Base-by-base conservation (phyloP, 2,888 invertebrate genomes). In the Imbricaverruca yamaguchii region DNA sequence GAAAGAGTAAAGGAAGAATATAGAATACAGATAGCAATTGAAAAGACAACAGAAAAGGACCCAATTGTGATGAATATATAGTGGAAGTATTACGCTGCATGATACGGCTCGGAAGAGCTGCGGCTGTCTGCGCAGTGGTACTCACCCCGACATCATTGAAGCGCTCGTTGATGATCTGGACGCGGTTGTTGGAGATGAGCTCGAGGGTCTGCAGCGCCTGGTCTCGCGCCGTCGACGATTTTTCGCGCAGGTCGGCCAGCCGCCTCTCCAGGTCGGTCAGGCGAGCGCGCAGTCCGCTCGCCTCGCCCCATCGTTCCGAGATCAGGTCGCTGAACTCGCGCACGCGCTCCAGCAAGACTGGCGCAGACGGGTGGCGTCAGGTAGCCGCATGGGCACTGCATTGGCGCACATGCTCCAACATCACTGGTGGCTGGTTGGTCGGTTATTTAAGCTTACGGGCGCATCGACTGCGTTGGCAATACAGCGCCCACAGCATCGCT, bases 101-200 rank as follows among this genome's bases (percentile, higher is more conserved):
- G 13, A 2, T 25, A 25, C 10, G 25, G 11, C 13, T 61, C 61
- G 18, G 61, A 4, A 18, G 61, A 18, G 23, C 61, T 18, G 18
- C 18, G 61, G 61, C 61, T 63, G 61, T 12, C 21, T 63, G 61
- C 18, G 67, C 4, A 39, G 7, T 7, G 25, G 15, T 18, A 74
- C 74, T 74, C 53, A 74, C 74, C 13, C 18, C 74, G 11, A 74
- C 53, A 9, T 74, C 74, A 15, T 39, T 13, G 53, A 74, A 7
- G 15, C 74, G 74, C 18, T 74, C 74, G 53, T 53, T 90, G 13
- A 92, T 89, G 0, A 96, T 92, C 82, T 93, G 92, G 0, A 87
- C 87, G 0, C 96, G 92, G 0, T 92, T 92, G 10, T 89, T 90
- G n/a, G 87, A 87, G 0, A 92, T 91, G 81, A 90, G 89, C 1